Conservation (phyloP, 2,888 invertebrate species). For the Meghimatium bilineatum region DNA sequence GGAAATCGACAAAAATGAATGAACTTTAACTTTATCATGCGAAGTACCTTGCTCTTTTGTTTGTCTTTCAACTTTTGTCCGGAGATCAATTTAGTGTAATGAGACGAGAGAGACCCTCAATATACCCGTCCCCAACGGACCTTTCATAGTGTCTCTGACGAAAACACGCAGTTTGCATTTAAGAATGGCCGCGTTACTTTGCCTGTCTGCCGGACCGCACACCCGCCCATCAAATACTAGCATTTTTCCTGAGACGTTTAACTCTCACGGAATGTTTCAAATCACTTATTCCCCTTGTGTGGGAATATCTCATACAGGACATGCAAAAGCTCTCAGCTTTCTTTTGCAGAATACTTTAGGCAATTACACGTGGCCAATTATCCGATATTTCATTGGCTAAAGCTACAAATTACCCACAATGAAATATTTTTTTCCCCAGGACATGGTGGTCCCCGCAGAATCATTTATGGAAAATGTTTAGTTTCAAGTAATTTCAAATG, state of each 20-base stretch:
- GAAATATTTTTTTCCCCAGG: neutral
- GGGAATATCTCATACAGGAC: neutral
- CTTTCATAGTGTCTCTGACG: slow-evolving; percentile 9
- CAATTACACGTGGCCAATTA: slow-evolving; percentile 5
- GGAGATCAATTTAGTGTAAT: slow-evolving; percentile 27
- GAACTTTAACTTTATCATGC: neutral
- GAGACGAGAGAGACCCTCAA: slow-evolving; percentile 26
- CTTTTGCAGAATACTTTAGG: neutral
- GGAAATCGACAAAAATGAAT: neutral
- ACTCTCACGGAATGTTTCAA: neutral
- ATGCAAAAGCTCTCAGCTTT: slow-evolving; percentile 16
- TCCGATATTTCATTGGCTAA: neutral
- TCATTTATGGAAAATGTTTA: no score
- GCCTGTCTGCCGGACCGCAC: no score
- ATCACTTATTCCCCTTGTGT: neutral
- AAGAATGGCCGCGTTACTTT: slow-evolving; percentile 19
- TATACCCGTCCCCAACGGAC: neutral
- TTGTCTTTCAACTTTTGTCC: neutral
- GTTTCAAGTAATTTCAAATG: no score
- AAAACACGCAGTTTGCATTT: neutral
- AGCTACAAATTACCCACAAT: neutral
- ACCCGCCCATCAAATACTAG: slow-evolving; percentile 6
- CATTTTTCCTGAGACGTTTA: slow-evolving; percentile 14
- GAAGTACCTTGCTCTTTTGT: neutral
- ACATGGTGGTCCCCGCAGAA: neutral